These are phyloP conservation scores for Scotopteryx bipunctaria DNA, from an alignment of 2,888 invertebrate genomes.

Conservation along the genomic window DNA sequence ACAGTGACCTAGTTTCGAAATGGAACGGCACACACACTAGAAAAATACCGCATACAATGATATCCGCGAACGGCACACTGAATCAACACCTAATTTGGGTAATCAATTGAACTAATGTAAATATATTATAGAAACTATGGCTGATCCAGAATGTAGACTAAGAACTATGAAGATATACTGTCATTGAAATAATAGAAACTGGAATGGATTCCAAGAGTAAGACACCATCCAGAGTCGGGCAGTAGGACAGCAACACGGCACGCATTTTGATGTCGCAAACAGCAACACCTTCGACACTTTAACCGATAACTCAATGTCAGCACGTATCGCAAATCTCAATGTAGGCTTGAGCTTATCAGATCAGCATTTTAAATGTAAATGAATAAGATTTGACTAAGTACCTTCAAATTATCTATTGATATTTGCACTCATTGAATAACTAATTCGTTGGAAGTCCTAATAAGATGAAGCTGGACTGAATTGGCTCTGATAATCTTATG, in stretches of 20 bases:
- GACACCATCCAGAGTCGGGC: slow-evolving; percentile 52
- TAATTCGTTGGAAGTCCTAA: slow-evolving; percentile 24
- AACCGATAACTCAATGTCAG: slow-evolving; percentile 26
- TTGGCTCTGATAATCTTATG: slow-evolving; percentile 44
- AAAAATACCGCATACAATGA: slow-evolving; percentile 61
- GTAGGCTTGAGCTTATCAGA: slow-evolving; percentile 11
- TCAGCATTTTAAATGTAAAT: slow-evolving; percentile 17
- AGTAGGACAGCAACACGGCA: slow-evolving; percentile 54
- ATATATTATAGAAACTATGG: no score
- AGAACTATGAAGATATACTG: no score
- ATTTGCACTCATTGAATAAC: slow-evolving; percentile 12
- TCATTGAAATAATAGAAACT: no score
- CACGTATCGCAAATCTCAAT: slow-evolving; percentile 18
- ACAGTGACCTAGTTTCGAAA: slow-evolving; percentile 81
- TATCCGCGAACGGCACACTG: slow-evolving; percentile 55
- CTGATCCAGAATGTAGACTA: slow-evolving; percentile 23
- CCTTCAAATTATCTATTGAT: slow-evolving; percentile 2
- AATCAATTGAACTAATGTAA: slow-evolving; percentile 40
- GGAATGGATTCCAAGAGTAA: slow-evolving; percentile 22
- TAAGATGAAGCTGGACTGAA: slow-evolving; percentile 40
- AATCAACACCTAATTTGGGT: slow-evolving; percentile 55
- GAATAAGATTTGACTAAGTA: slow-evolving; percentile 3
- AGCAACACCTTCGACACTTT: slow-evolving; percentile 33
- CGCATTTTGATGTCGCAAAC: slow-evolving; percentile 64
- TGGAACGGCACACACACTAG: slow-evolving; percentile 77